Base-by-base conservation (phyloP, 2,888 invertebrate genomes). In the Lasioglossum marginatum region DNA sequence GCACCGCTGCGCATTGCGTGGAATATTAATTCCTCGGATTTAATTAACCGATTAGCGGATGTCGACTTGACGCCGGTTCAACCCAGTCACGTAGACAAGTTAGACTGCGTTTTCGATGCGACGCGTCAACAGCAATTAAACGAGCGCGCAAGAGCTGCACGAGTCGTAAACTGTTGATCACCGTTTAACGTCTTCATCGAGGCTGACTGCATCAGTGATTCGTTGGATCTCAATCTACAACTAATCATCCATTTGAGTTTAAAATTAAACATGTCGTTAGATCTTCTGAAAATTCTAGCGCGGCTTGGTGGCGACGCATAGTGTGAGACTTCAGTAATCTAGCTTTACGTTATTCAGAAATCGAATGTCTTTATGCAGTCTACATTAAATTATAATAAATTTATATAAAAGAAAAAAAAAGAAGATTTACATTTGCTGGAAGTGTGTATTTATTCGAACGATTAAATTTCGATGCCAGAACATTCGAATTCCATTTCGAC, bases 1-100 rank as follows among this genome's bases (percentile, higher is more conserved):
- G 88, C 87, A 79, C 76, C 74, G 31, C 57, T 48, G 71, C 87
- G 82, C 90, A 90, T 23, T 68, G 70, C 88, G 82, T 86, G 90
- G 92, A 93, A 92, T 92, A 92, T 93, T 91, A 92, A 93, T 93
- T 92, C 90, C 92, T 90, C 91, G 91, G 90, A 93, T 93, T 93
- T 93, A 93, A 93, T 93, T 93, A 93, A 92, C 89, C 91, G 92
- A 93, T 92, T 93, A 92, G 92, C 88, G 90, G 90, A 92, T 89
- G 92, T 90, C 92, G 88, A 81, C 79, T 86, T 70, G 90, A 87
- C 80, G 83, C 74, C 72, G 87, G 76, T 87, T 91, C 89, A 92
- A 92, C 90, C 88, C 90, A 90, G 92, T 92, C 92, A 92, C 92
- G 92, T 92, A 92, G 92, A 89, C 91, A 89, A 92, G 88, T 83